A percentile compares a stretch with the other conserved stretches of the same genome.
Conservation (phyloP, 2,113 vertebrate genomes). For the Dolichallabes microphthalmus region DNA sequence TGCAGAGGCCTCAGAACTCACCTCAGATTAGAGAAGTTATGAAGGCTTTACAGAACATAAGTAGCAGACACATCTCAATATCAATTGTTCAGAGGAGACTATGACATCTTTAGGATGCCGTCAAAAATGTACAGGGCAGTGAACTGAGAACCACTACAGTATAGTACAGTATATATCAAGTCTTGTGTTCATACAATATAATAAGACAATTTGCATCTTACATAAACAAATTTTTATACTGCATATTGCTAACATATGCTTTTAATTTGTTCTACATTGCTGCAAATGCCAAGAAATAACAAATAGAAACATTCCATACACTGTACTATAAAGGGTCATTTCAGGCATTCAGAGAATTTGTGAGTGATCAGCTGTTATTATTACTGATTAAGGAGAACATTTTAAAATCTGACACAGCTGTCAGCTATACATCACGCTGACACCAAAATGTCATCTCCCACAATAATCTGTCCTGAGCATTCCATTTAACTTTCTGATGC, state of each 20-base stretch:
- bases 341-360: background rate
- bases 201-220: too few relatives aligned
- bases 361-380: conserved; percentile 24
- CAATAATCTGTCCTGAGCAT: conserved; percentile 21
- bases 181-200: background rate
- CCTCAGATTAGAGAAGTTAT: too few relatives aligned
- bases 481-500: conserved; percentile 29
- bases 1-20: too few relatives aligned
- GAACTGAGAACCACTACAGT: background rate
- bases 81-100: too few relatives aligned
- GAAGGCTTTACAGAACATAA: too few relatives aligned
- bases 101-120: too few relatives aligned
- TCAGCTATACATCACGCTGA: conserved; percentile 34
- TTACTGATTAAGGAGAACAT: conserved; percentile 20
- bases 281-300: background rate
- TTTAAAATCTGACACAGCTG: conserved; percentile 19
- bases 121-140: too few relatives aligned
- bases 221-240: background rate
- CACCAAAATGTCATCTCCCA: conserved; percentile 26
- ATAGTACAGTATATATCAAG: background rate
- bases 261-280: background rate
- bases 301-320: background rate
- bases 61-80: too few relatives aligned
- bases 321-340: background rate
- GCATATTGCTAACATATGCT: background rate